Evolutionary conservation across 1,140 invertebrate species (phyloP).

Genomic region (Neodiprion fabricii): DNA sequence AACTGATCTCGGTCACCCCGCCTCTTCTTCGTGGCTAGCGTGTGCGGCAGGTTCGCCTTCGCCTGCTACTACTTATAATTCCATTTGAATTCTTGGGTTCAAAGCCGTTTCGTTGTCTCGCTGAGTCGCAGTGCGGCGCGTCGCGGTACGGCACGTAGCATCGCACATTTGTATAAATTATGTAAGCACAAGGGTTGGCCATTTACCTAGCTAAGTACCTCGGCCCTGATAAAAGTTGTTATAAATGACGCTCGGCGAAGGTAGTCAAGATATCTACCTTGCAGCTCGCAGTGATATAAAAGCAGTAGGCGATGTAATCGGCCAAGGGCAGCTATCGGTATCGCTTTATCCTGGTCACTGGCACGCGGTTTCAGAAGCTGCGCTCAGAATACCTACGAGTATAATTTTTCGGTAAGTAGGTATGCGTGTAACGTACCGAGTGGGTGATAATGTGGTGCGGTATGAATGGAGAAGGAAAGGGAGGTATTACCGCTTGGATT

Average conservation of each 20-base stretch:
- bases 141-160: neutral
- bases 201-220: conserved; percentile 3
- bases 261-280: neutral
- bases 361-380: too few species aligned
- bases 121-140: neutral
- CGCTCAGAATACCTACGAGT: too few species aligned
- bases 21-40: neutral
- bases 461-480: neutral
- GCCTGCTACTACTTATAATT: neutral
- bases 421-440: too few species aligned
- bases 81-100: conserved; percentile 5
- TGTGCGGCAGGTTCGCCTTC: neutral
- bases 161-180: conserved; percentile 1
- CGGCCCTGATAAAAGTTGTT: neutral
- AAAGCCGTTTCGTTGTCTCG: neutral
- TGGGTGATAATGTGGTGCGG: too few species aligned
- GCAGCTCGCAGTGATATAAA: neutral
- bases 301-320: neutral
- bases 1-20: neutral
- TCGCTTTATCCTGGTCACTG: too few species aligned
- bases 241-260: neutral
- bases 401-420: too few species aligned
- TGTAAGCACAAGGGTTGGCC: conserved; percentile 1
- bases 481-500: neutral
- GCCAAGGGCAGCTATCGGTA: too few species aligned